Conservation (phyloP, 1,140 invertebrate species). For the Lethrus apterus region DNA sequence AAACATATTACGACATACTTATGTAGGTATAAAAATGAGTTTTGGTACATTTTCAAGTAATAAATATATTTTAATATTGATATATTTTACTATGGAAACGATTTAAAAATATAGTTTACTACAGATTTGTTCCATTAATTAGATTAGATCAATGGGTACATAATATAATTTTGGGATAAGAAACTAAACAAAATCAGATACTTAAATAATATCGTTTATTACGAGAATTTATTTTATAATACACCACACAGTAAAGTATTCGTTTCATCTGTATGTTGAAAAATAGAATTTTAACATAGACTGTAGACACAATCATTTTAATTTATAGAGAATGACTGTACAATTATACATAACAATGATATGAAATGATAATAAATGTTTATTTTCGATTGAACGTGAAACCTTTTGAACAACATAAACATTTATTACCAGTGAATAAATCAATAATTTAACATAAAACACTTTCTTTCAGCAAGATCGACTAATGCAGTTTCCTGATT, state of each 20-base stretch:
- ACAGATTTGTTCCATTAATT: too few species aligned
- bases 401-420: too few species aligned
- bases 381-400: too few species aligned
- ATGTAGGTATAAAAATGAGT: background rate
- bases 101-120: too few species aligned
- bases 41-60: background rate
- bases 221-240: conserved; percentile 9
- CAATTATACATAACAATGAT: conserved; percentile 11
- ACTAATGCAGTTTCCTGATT: too few species aligned
- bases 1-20: background rate
- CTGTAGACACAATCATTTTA: conserved; percentile 7
- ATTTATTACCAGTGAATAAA: too few species aligned
- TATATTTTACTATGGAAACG: background rate
- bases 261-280: conserved; percentile 10
- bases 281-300: conserved; percentile 14
- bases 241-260: conserved; percentile 1
- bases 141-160: too few species aligned
- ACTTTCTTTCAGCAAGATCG: too few species aligned
- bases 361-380: conserved; percentile 7
- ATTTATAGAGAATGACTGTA: conserved; percentile 8
- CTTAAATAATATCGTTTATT: conserved; percentile 11
- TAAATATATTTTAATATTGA: conserved; percentile 3
- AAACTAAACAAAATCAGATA: background rate
- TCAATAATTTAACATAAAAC: too few species aligned
- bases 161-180: background rate